Conservation (phyloP, 2,797 vertebrate species). For the Cryptoprocta ferox region DNA sequence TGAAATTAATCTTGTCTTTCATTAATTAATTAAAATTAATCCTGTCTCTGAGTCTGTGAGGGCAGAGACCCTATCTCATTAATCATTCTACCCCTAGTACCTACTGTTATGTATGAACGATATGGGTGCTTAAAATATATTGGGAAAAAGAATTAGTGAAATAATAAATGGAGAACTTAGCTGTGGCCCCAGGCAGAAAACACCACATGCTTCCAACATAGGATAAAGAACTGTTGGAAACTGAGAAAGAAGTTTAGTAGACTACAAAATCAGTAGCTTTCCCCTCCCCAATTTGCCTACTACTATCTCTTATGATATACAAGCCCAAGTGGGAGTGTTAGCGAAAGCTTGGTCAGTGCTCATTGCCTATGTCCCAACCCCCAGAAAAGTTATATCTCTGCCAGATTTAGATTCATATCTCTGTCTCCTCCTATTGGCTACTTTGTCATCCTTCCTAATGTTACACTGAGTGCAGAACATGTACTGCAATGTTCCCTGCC, state of each 20-base stretch:
- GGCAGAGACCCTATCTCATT: not conserved
- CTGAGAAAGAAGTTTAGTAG: not conserved
- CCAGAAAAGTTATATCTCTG: not conserved
- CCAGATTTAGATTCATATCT: not conserved
- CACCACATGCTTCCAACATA: not conserved
- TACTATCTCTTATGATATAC: not conserved
- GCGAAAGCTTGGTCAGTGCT: not conserved
- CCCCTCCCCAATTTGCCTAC: not conserved
- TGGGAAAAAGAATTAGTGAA: constrained; percentile 16
- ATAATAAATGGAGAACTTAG: constrained; percentile 21
- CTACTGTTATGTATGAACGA: constrained; percentile 36
- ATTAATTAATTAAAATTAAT: constrained; percentile 76
- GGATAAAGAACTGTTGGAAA: not conserved
- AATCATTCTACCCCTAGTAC: constrained; percentile 29
- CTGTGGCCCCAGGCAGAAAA: constrained; percentile 24
- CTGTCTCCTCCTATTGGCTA: not conserved
- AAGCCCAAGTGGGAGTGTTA: not conserved
- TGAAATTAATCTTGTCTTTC: constrained; percentile 69
- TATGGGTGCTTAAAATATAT: constrained; percentile 51
- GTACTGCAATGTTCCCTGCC: not conserved
- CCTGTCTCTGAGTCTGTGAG: constrained; percentile 4
- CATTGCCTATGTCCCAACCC: not conserved
- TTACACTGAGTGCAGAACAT: not conserved
- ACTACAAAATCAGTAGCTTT: not conserved
- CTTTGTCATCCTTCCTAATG: not conserved